Base-by-base conservation (phyloP, 2,113 vertebrate species). In the Electrona antarctica region DNA sequence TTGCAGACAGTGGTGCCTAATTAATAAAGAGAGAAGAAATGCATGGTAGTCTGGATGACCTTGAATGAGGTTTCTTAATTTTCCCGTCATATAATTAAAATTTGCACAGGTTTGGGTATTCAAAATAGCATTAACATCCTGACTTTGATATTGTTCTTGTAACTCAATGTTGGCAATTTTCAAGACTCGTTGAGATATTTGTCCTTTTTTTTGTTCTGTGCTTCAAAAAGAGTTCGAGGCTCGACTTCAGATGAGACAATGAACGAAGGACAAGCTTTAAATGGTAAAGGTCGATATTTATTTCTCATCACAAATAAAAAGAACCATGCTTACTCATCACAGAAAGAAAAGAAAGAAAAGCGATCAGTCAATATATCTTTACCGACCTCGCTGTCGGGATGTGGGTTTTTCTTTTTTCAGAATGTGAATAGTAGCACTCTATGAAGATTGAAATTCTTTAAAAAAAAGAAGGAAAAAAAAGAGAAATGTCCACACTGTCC, bases 281-380 rank as follows among this genome's bases (percentile, higher is more conserved):
- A 91, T 92, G 91, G 85, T 93, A 94, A 95, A 94, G 92, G 90
- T 79, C 78, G 70, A 92, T 91, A 88, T 94, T 94, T 94, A 94
- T 95, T 95, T 92, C 69, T 89, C 80, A 85, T 90, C 90, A 94
- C 93, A 92, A 92, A 91, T 91, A 86, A 93, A 94, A 94, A 86
- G 80, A 93, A 92, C 81, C 94, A 94, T 94, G 94, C 94, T 92
- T 84, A 93, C 90, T 93, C 90, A 91, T 93, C 91, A 94, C 93
- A 93, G 79, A 86, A 92, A 89, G 75, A 85, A 90, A 86, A 81
- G 69, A 69, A 60, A 89, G 59, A 81, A 79, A 88, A 87, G 80
- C 80, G 75, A 64, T 82, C 85, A 82, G 86, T 91, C 82, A 76
- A 77, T 86, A 71, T 82, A 78, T 85, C 79, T 80, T 83, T 79